Evolutionary conservation across 2,888 invertebrate species (phyloP).

Genomic region (Griposia aprilina): DNA sequence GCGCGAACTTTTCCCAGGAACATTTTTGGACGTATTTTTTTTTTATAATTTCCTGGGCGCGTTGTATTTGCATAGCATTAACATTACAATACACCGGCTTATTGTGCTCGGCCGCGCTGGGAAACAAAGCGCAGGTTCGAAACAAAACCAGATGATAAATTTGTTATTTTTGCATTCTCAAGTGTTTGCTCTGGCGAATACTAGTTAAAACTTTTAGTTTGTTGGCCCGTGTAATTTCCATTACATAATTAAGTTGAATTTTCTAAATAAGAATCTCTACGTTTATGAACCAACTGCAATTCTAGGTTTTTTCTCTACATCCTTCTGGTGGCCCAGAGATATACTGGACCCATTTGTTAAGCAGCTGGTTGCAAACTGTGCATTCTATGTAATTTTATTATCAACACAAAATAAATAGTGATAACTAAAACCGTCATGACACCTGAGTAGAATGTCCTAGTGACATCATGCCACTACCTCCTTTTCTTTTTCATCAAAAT

Average conservation of each 20-base stretch:
- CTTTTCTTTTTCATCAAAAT: neutral
- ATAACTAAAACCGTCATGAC: neutral
- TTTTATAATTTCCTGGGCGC: conserved; percentile 70
- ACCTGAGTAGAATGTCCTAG: neutral
- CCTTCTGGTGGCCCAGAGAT: neutral
- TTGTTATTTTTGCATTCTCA: conserved; percentile 65
- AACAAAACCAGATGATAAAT: conserved; percentile 68
- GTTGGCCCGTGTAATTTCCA: conserved; percentile 29
- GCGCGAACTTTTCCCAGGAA: conserved; percentile 52
- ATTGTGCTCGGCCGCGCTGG: conserved; percentile 56
- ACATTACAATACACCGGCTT: conserved; percentile 76
- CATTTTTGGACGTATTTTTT: conserved; percentile 62
- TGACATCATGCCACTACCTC: neutral
- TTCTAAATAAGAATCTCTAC: neutral
- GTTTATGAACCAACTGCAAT: neutral
- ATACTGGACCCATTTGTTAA: neutral
- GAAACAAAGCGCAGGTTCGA: conserved; percentile 61
- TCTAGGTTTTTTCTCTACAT: neutral
- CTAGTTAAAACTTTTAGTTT: conserved; percentile 59
- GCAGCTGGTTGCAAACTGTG: neutral
- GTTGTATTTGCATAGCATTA: conserved; percentile 78
- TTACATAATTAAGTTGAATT: conserved; percentile 12
- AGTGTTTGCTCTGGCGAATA: conserved; percentile 53
- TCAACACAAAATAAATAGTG: neutral
- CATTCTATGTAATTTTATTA: neutral